Conservation (phyloP, 2,888 invertebrate genomes). For the Apamea monoglypha region DNA sequence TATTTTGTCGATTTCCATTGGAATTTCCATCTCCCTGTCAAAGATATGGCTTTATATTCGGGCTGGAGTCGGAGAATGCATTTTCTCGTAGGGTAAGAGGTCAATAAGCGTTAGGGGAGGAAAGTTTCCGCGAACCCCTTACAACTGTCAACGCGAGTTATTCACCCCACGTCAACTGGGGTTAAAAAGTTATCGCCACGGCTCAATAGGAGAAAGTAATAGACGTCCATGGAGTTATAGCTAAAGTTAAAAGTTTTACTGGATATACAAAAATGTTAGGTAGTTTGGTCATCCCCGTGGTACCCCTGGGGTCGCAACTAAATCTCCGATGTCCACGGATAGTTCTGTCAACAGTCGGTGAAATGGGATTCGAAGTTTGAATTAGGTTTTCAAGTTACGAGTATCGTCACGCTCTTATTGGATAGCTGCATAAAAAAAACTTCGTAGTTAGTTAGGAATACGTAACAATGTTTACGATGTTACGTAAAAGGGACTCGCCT, state of each 20-base stretch:
- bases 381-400: conserved; percentile 57
- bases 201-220: conserved; percentile 83
- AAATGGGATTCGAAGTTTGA: conserved; percentile 55
- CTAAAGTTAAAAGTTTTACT: conserved; percentile 71
- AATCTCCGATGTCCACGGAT: conserved; percentile 64
- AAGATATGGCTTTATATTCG: conserved; percentile 76
- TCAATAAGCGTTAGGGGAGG: conserved; percentile 83
- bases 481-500: not conserved
- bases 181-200: conserved; percentile 85
- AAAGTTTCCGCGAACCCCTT: conserved; percentile 80
- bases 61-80: conserved; percentile 78
- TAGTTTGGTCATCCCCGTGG: conserved; percentile 61
- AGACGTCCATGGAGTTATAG: conserved; percentile 77
- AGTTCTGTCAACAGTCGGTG: conserved; percentile 56
- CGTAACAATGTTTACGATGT: conserved; percentile 8
- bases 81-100: conserved; percentile 81
- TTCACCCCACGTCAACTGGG: conserved; percentile 86
- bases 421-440: conserved; percentile 24
- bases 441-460: not conserved
- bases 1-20: conserved; percentile 78
- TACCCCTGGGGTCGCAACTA: conserved; percentile 54
- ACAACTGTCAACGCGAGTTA: conserved; percentile 86
- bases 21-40: conserved; percentile 75
- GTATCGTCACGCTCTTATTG: conserved; percentile 44
- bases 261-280: conserved; percentile 71